phyloP scores from a whole-genome alignment of 2,888 invertebrate genomes.

The Nasonovia ribisnigri region DNA sequence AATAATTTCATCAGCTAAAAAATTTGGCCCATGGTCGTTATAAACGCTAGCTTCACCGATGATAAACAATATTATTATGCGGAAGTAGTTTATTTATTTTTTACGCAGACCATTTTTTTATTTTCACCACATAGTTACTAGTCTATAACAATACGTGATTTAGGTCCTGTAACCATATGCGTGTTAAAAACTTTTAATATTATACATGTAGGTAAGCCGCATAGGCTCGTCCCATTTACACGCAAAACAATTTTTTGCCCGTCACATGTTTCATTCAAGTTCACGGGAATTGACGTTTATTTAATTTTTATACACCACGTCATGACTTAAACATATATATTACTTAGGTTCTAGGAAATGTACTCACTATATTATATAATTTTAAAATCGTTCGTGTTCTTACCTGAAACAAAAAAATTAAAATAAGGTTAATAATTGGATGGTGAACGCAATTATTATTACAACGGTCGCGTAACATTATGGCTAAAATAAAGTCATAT shows the following conservation, averaged over 20 bases:
- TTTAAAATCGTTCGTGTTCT: not conserved
- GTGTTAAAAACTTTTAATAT: not conserved
- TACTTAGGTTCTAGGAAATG: not conserved
- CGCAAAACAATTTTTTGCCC: not conserved
- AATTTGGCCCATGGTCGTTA: not conserved
- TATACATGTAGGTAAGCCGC: not conserved
- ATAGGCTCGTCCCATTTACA: not conserved
- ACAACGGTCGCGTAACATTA: not conserved
- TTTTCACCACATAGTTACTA: not conserved
- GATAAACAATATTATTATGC: not conserved
- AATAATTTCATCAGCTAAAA: not conserved
- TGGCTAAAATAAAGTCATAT: not conserved
- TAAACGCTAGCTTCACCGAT: not conserved
- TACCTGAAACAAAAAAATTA: conserved; percentile 14
- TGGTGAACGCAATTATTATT: not conserved
- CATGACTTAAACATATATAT: not conserved
- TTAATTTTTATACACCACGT: not conserved
- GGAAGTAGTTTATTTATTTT: not conserved
- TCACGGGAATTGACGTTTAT: not conserved
- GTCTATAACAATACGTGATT: not conserved
- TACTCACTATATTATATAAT: not conserved
- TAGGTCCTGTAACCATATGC: not conserved
- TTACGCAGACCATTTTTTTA: not conserved
- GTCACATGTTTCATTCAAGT: not conserved
- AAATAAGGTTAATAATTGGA: not conserved